These are phyloP conservation scores for Euproctis similis DNA, from an alignment of 2,888 invertebrate species.

Conservation along the genomic window DNA sequence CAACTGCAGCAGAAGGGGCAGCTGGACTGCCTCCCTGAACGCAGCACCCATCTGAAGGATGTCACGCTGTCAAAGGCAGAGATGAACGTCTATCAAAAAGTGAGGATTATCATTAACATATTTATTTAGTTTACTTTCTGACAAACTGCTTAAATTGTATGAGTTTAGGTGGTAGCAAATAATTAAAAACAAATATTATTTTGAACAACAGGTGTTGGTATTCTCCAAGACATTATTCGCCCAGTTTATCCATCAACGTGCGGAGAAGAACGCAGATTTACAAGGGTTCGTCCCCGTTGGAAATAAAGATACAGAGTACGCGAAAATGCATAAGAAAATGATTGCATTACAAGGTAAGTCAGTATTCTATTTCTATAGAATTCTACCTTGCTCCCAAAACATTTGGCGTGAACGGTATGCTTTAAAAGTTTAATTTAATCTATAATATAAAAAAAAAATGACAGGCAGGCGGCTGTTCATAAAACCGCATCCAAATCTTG, in stretches of 20 bases:
- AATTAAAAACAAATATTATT: background rate
- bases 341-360: slow-evolving; percentile 77
- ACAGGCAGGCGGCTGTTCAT: too few relatives aligned
- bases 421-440: too few relatives aligned
- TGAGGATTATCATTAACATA: slow-evolving; percentile 4
- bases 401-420: too few relatives aligned
- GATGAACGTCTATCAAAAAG: slow-evolving; percentile 81
- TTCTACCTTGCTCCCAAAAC: too few relatives aligned
- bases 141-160: too few relatives aligned
- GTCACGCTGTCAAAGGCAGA: slow-evolving; percentile 82
- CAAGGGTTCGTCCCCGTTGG: slow-evolving; percentile 26
- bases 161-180: background rate
- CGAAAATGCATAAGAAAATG: slow-evolving; percentile 79
- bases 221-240: slow-evolving; percentile 85
- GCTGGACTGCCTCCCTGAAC: slow-evolving; percentile 78
- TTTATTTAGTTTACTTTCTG: slow-evolving; percentile 1
- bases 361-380: too few relatives aligned
- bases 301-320: slow-evolving; percentile 65
- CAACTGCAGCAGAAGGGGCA: slow-evolving; percentile 81
- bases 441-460: too few relatives aligned
- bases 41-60: slow-evolving; percentile 70
- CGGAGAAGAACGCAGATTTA: slow-evolving; percentile 76
- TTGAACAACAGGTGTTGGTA: slow-evolving; percentile 66
- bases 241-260: slow-evolving; percentile 84
- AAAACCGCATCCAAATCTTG: too few relatives aligned